Evolutionary conservation across 1,140 invertebrate species (phyloP).

Genomic region (Oppia nitens): DNA sequence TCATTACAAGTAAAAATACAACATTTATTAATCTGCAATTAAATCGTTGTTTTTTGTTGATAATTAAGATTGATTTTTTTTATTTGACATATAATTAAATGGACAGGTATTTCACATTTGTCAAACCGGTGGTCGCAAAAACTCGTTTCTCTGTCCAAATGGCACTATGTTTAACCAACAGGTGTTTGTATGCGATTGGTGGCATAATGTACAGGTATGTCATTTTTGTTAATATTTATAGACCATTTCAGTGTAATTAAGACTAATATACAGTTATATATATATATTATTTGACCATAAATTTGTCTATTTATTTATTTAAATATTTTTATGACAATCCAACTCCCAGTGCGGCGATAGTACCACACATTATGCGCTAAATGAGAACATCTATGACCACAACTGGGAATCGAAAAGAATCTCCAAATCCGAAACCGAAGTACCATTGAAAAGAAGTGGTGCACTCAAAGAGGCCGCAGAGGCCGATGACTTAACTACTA

Average conservation of each 20-base stretch:
- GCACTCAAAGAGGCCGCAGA: neutral
- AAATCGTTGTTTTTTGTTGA: too few relatives aligned
- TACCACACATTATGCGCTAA: slow-evolving; percentile 37
- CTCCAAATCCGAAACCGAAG: neutral
- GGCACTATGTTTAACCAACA: slow-evolving; percentile 32
- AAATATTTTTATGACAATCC: too few relatives aligned
- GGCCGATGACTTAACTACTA: neutral
- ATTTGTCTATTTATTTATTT: too few relatives aligned
- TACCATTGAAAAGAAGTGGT: neutral
- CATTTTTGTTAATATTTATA: too few relatives aligned
- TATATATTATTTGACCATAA: too few relatives aligned
- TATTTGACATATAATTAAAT: too few relatives aligned
- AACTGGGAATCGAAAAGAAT: slow-evolving; percentile 8
- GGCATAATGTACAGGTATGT: slow-evolving; percentile 80
- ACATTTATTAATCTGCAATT: too few relatives aligned
- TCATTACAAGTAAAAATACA: too few relatives aligned
- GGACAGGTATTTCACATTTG: slow-evolving; percentile 32
- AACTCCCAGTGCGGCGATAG: slow-evolving; percentile 54
- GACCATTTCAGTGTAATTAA: too few relatives aligned
- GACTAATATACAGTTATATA: too few relatives aligned
- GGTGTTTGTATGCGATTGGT: slow-evolving; percentile 41
- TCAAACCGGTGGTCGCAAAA: slow-evolving; percentile 24
- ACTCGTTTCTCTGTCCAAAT: slow-evolving; percentile 31
- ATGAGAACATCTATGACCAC: slow-evolving; percentile 28
- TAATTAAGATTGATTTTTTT: too few relatives aligned